Evolutionary conservation across 1,140 invertebrate genomes (phyloP).

Genomic region (Oryctes rhinoceros): DNA sequence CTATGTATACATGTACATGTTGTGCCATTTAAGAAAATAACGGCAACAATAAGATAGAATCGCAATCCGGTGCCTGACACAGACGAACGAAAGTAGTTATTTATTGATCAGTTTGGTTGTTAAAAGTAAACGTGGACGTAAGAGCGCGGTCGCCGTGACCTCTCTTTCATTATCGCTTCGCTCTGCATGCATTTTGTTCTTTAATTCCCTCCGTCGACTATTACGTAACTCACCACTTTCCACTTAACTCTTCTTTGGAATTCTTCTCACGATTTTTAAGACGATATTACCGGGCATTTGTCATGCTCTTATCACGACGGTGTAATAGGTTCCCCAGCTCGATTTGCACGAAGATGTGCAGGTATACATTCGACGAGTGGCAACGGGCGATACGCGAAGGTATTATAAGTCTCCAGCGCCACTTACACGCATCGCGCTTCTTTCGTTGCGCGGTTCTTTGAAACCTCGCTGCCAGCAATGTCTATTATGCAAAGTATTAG

Average conservation of each 20-base stretch:
- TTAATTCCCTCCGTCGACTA: conserved; percentile 33
- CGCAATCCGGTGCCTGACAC: conserved; percentile 33
- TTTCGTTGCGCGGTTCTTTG: conserved; percentile 18
- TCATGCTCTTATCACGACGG: conserved; percentile 28
- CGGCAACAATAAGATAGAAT: conserved; percentile 40
- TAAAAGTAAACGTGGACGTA: conserved; percentile 40
- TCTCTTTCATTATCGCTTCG: conserved; percentile 40
- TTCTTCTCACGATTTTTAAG: conserved; percentile 39
- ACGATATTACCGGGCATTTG: conserved; percentile 38
- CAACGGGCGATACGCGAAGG: conserved; percentile 29
- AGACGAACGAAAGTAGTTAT: conserved; percentile 41
- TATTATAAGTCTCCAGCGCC: background rate
- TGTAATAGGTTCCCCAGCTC: conserved; percentile 35
- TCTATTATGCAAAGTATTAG: conserved; percentile 32
- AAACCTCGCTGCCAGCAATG: background rate
- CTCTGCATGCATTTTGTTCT: conserved; percentile 41
- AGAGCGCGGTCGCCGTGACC: conserved; percentile 41
- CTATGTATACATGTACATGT: background rate
- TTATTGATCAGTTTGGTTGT: conserved; percentile 41
- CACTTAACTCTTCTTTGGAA: conserved; percentile 14
- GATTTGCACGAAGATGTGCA: conserved; percentile 34
- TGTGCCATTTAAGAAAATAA: conserved; percentile 25
- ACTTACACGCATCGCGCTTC: conserved; percentile 25
- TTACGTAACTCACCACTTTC: conserved; percentile 38
- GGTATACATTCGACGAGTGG: conserved; percentile 38